Base-by-base conservation (phyloP, 1,140 invertebrate species). In the Drosophila varians region DNA sequence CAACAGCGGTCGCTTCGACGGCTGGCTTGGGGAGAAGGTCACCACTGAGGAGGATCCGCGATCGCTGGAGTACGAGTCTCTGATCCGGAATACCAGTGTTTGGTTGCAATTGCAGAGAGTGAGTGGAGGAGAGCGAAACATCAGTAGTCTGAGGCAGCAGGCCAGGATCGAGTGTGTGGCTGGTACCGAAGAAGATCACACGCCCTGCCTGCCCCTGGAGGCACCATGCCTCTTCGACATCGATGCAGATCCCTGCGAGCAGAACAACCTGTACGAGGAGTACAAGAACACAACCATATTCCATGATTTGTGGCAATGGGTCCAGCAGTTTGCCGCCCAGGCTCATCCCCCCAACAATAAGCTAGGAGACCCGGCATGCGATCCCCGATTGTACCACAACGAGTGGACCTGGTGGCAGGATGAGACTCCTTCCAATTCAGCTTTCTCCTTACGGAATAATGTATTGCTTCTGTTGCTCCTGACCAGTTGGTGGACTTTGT, bases 221-320 rank as follows among this genome's bases (percentile, higher is more conserved):
- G 74, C 90, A 0, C 93, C 95, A 0, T 97, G 96, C 80, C 90
- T 97, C 1, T 97, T 96, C 86, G 94, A 97, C 78, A 93, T 97
- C 28, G 91, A 92, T 19, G 91, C 93, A n/a, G 96, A 97, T 92
- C 96, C 96, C 0, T 97, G 96, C 77, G 96, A 97, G 86, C 93
- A 90, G 51, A 91, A 93, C 16, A 96, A 97, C 90, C 78, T 97
- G 9, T 94, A 94, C 36, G 74, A 75, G n/a, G 46, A 73, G 31
- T 58, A 73, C 12, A 54, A 53, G 11, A 69, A 80, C 55, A 47
- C 60, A 0, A 77, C 31, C 0, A 43, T 82, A 0, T 57, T 86
- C 2, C 23, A 28, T 8, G 76, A 71, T 12, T 16, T 88, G 11
- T 62, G 60, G 38, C 18, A 65, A 0, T 65, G 84, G 1, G 51